Base-by-base conservation (phyloP, 2,113 vertebrate genomes). In the Ceyx cyanopectus region DNA sequence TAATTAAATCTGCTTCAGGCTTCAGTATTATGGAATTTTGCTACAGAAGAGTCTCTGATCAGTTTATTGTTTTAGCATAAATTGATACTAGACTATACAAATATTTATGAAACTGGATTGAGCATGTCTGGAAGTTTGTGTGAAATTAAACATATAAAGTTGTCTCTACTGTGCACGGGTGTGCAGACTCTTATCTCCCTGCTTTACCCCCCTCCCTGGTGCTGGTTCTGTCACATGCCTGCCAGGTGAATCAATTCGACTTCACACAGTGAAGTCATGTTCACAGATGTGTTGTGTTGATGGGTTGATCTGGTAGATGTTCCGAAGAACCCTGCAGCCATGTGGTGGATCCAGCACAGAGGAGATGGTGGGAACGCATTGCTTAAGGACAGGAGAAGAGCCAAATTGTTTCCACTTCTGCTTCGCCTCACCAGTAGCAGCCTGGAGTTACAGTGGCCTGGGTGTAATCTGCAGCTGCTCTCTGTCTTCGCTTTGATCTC, bases 221-320 rank as follows among this genome's bases (percentile, higher is more conserved):
- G 70, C 65, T 1, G 5, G 40, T 43, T 43, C 72, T 68, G 3
- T 30, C 10, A 7, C 8, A 2, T 1, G 0, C 32, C n/a, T 30
- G n/a, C 72, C 58, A 12, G 76, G 19, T 27, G 11, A 54, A 46
- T 32, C 0, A 0, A 29, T 69, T 40, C 0, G 1, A 56, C 32
- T 60, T 27, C 37, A 7, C 0, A 0, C 48, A 12, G 74, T 0
- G 0, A 27, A 63, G 26, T 34, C 14, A 0, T 1, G 18, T 76
- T 89, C 69, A 8, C 51, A 4, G 40, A 12, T 16, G 2, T 9
- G 17, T 24, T 56, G 67, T 60, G 29, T 20, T 34, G 50, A 6
- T 66, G 60, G 41, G 8, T 32, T 43, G 50, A 48, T 57, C 51
- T n/a, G 45, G 65, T 27, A 65, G 45, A 20, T 69, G 65, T 50